phyloP scores from a whole-genome alignment of 2,888 invertebrate genomes.

The Encarsia formosa region DNA sequence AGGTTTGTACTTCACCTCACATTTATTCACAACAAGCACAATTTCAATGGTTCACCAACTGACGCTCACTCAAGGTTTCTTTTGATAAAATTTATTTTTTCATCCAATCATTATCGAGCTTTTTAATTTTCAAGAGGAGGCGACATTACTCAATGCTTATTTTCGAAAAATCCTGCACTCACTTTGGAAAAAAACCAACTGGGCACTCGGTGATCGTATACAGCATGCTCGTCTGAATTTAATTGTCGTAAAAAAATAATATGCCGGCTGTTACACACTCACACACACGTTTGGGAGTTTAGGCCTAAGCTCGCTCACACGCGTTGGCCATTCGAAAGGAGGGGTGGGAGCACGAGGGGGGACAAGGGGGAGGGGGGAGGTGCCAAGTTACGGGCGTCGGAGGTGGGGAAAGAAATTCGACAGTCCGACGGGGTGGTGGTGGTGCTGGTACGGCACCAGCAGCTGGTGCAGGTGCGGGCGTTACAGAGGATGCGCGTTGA shows the following conservation, averaged over 20 bases:
- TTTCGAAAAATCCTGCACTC: too few relatives aligned
- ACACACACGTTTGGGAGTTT: too few relatives aligned
- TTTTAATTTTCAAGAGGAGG: too few relatives aligned
- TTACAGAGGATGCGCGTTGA: slow-evolving; percentile 4
- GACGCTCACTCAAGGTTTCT: too few relatives aligned
- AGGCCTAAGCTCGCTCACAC: too few relatives aligned
- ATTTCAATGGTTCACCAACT: too few relatives aligned
- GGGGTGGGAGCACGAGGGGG: not conserved
- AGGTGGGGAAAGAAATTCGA: not conserved
- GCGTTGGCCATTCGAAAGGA: not conserved
- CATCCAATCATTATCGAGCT: not conserved
- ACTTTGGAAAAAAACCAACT: too few relatives aligned
- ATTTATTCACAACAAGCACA: too few relatives aligned
- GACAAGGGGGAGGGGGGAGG: not conserved
- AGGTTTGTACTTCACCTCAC: too few relatives aligned
- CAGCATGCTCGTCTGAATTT: not conserved
- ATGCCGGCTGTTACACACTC: too few relatives aligned
- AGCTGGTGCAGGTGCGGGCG: not conserved
- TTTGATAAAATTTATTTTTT: too few relatives aligned
- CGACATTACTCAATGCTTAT: too few relatives aligned
- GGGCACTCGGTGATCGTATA: not conserved
- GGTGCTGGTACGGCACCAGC: not conserved
- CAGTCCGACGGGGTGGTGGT: not conserved
- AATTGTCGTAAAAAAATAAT: not conserved
- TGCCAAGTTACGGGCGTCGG: not conserved